phyloP scores from a whole-genome alignment of 2,888 invertebrate genomes.

The Sycophila texana region DNA sequence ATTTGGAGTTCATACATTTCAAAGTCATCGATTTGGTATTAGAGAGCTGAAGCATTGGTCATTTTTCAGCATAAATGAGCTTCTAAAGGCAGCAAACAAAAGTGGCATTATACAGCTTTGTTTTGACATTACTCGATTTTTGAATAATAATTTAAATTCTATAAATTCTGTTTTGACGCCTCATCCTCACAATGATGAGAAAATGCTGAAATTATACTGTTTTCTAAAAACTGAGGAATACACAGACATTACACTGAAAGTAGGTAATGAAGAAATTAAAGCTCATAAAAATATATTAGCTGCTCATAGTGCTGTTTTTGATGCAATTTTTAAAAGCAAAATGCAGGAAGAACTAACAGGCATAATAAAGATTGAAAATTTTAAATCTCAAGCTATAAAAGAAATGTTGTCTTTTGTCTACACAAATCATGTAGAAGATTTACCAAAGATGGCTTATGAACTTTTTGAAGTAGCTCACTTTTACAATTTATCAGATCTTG shows the following conservation, averaged over 20 bases:
- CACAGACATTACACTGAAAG: conserved; percentile 35
- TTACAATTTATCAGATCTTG: conserved; percentile 44
- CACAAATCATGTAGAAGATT: conserved; percentile 40
- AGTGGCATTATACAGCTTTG: conserved; percentile 36
- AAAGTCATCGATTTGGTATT: conserved; percentile 38
- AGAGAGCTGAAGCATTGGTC: conserved; percentile 40
- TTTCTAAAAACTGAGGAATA: conserved; percentile 37
- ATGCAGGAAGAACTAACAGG: conserved; percentile 43
- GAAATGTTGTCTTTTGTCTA: conserved; percentile 44
- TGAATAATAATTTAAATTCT: conserved; percentile 1
- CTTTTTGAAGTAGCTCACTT: conserved; percentile 46
- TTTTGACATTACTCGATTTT: conserved; percentile 39
- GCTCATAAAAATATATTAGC: conserved; percentile 43
- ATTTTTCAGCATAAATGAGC: conserved; percentile 39
- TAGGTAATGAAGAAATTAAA: conserved; percentile 31
- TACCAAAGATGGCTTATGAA: conserved; percentile 32
- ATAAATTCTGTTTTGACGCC: conserved; percentile 28
- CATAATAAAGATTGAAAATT: conserved; percentile 38
- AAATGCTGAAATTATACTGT: conserved; percentile 41
- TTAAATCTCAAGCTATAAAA: conserved; percentile 34
- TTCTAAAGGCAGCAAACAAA: conserved; percentile 33
- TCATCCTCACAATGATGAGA: conserved; percentile 37
- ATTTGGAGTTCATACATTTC: conserved; percentile 42
- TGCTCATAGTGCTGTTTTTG: conserved; percentile 40
- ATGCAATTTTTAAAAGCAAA: conserved; percentile 43